Conservation (phyloP, 1,140 invertebrate genomes). For the Xylocopa sonorina region DNA sequence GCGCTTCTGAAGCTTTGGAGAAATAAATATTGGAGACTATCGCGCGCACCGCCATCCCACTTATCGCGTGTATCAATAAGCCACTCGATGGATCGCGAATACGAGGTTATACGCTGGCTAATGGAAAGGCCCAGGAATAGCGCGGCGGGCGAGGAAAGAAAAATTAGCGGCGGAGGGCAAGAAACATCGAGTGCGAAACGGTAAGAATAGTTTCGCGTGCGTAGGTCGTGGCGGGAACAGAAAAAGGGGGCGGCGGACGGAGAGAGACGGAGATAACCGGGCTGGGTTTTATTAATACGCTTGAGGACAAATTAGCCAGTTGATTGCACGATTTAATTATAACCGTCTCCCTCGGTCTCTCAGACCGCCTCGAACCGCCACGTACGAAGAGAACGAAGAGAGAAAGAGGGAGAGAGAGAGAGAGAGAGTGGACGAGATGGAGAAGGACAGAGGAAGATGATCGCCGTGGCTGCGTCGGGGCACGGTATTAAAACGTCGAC, state of each 20-base stretch:
- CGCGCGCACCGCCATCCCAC: too few relatives aligned
- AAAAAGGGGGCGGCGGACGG: conserved; percentile 8
- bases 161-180: conserved; percentile 43
- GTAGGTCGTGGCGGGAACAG: conserved; percentile 44
- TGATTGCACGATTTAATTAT: conserved; percentile 81
- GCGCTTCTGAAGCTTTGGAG: too few relatives aligned
- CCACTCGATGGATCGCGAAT: background rate
- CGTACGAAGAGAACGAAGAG: background rate
- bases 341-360: conserved; percentile 64
- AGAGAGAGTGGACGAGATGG: conserved; percentile 36
- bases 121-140: conserved; percentile 49
- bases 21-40: too few relatives aligned
- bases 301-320: conserved; percentile 80
- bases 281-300: conserved; percentile 79
- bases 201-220: conserved; percentile 62
- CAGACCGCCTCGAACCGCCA: conserved; percentile 51
- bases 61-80: background rate
- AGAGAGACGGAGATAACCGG: conserved; percentile 60
- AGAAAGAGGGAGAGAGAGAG: conserved; percentile 42
- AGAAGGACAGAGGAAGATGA: conserved; percentile 38
- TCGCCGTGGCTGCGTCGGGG: conserved; percentile 72
- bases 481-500: conserved; percentile 78
- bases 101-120: background rate
- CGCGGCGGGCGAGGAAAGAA: conserved; percentile 16
- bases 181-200: conserved; percentile 58